phyloP scores from a whole-genome alignment of 2,888 invertebrate species.

The Toxonevra muliebris region DNA sequence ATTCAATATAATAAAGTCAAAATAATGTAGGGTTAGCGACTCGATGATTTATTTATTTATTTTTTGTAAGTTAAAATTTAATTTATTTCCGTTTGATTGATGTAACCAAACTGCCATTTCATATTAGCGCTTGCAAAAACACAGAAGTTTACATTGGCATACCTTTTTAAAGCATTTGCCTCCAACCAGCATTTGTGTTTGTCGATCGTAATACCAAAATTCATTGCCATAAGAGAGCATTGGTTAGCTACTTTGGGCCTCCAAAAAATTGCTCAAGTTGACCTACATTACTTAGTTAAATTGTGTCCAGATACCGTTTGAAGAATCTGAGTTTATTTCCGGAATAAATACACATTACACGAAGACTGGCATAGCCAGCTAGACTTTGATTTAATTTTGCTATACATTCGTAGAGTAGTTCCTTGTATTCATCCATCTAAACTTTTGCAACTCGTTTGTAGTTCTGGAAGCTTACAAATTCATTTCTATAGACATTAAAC shows the following conservation, averaged over 20 bases:
- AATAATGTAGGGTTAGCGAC: too few relatives aligned
- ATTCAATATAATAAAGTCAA: too few relatives aligned
- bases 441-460: conserved; percentile 93
- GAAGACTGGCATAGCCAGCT: conserved; percentile 78
- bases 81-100: conserved; percentile 49
- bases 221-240: conserved; percentile 85
- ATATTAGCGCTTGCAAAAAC: conserved; percentile 59
- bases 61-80: conserved; percentile 41
- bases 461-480: conserved; percentile 70
- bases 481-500: too few relatives aligned
- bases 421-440: conserved; percentile 98
- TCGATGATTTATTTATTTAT: too few relatives aligned
- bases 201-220: conserved; percentile 82
- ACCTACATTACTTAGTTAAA: conserved; percentile 67
- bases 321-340: conserved; percentile 87
- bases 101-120: conserved; percentile 57
- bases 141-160: conserved; percentile 76
- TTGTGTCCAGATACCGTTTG: conserved; percentile 91
- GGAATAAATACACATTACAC: conserved; percentile 78
- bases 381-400: conserved; percentile 76
- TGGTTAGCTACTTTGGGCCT: conserved; percentile 76
- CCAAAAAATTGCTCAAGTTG: conserved; percentile 81
- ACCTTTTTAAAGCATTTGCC: conserved; percentile 68
- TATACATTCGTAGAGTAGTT: conserved; percentile 81
- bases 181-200: conserved; percentile 70